These are phyloP conservation scores for Leptocoma aspasia DNA, from an alignment of 2,113 vertebrate genomes.

Conservation along the genomic window DNA sequence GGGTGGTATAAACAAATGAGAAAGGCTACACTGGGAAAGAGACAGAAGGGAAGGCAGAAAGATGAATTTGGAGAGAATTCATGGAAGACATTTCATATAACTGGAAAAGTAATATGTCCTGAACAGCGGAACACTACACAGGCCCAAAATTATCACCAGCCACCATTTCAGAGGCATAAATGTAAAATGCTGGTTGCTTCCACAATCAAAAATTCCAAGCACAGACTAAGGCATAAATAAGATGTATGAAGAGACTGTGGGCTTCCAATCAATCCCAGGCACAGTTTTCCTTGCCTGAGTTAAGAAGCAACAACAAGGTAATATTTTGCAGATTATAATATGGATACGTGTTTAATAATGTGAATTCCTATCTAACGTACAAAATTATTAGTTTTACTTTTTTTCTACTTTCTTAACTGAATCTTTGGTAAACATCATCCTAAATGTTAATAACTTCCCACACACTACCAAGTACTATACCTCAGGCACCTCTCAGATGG, in stretches of 20 bases:
- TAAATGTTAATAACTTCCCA: neutral
- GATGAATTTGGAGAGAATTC: neutral
- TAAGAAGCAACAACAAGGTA: neutral
- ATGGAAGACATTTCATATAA: neutral
- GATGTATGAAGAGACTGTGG: neutral
- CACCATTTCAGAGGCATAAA: neutral
- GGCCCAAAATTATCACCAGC: neutral
- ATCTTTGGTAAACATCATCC: neutral
- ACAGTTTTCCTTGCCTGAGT: neutral
- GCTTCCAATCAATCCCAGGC: neutral
- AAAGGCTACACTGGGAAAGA: neutral
- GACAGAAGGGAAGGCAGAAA: neutral
- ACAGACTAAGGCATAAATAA: neutral
- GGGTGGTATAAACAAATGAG: neutral
- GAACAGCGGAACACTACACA: neutral
- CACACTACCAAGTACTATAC: constrained; percentile 64
- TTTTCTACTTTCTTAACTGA: neutral
- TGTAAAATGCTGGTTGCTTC: neutral
- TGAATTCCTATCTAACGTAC: neutral
- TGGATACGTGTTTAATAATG: neutral
- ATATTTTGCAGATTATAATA: neutral
- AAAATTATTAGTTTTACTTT: neutral
- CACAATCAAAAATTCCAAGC: neutral
- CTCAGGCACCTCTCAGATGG: constrained; percentile 89
- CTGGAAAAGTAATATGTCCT: neutral